phyloP scores from a whole-genome alignment of 2,797 vertebrate species.

The Thunnus albacares region DNA sequence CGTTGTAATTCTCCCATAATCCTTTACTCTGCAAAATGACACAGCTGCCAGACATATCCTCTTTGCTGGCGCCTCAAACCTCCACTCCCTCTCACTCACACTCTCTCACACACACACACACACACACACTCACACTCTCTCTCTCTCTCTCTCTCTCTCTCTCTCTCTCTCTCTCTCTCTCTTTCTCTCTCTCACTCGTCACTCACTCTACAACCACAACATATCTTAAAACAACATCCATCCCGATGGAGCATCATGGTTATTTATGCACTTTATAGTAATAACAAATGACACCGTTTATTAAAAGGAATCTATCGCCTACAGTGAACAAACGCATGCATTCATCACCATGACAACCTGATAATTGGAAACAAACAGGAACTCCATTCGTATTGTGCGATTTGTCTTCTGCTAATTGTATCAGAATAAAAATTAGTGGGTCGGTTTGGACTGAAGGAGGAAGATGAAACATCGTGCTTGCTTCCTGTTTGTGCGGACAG shows the following conservation, averaged over 20 bases:
- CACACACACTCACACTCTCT: constrained; percentile 10
- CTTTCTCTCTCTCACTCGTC: too few species aligned
- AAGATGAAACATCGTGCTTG: constrained; percentile 8
- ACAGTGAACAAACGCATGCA: neutral
- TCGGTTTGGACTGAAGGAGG: constrained; percentile 1
- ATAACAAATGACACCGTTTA: constrained; percentile 27
- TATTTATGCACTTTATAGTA: constrained; percentile 21
- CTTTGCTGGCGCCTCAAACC: constrained; percentile 73
- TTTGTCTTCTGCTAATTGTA: constrained; percentile 27
- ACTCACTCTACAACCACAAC: constrained; percentile 32
- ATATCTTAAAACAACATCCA: constrained; percentile 45
- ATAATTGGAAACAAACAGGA: constrained; percentile 51
- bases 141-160: neutral
- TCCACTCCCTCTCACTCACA: constrained; percentile 65
- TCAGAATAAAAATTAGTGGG: constrained; percentile 19
- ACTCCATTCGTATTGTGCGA: constrained; percentile 3
- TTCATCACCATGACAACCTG: constrained; percentile 28
- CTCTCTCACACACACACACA: neutral
- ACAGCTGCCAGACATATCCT: constrained; percentile 81
- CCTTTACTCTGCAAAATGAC: constrained; percentile 77
- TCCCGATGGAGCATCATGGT: constrained; percentile 8
- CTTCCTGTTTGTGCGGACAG: constrained; percentile 52
- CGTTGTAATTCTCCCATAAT: constrained; percentile 79
- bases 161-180: neutral
- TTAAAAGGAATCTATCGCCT: constrained; percentile 31